Evolutionary conservation across 2,888 invertebrate species (phyloP).

Genomic region (Scaeva pyrastri): DNA sequence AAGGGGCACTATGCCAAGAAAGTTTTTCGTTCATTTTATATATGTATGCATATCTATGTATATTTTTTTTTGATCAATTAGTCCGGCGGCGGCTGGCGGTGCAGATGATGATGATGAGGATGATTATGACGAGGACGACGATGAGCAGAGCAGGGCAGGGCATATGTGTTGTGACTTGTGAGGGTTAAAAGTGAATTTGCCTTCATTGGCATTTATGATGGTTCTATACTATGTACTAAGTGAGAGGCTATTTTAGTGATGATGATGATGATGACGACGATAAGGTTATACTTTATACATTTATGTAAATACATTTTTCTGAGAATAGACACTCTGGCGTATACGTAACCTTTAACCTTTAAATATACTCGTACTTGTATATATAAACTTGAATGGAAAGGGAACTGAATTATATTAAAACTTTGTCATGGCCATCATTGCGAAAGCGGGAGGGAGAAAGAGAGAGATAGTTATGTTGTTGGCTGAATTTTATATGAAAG

Average conservation of each 20-base stretch:
- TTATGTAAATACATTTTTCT: neutral
- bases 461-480: neutral
- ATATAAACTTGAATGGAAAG: slow-evolving; percentile 17
- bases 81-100: slow-evolving; percentile 28
- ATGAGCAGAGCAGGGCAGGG: neutral
- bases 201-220: slow-evolving; percentile 30
- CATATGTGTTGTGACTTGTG: slow-evolving; percentile 3
- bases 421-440: neutral
- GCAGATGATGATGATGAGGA: neutral
- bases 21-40: slow-evolving; percentile 12
- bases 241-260: slow-evolving; percentile 39
- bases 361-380: too few relatives aligned
- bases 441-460: neutral
- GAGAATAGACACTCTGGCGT: slow-evolving; percentile 33
- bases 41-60: too few relatives aligned
- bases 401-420: slow-evolving; percentile 25
- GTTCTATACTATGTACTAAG: neutral
- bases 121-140: slow-evolving; percentile 1
- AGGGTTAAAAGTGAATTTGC: slow-evolving; percentile 47
- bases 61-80: slow-evolving; percentile 39
- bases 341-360: slow-evolving; percentile 57
- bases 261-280: slow-evolving; percentile 38
- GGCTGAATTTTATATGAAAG: neutral
- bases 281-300: slow-evolving; percentile 24
- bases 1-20: slow-evolving; percentile 50